phyloP scores from a whole-genome alignment of 2,888 invertebrate genomes.

The Empis livida region DNA sequence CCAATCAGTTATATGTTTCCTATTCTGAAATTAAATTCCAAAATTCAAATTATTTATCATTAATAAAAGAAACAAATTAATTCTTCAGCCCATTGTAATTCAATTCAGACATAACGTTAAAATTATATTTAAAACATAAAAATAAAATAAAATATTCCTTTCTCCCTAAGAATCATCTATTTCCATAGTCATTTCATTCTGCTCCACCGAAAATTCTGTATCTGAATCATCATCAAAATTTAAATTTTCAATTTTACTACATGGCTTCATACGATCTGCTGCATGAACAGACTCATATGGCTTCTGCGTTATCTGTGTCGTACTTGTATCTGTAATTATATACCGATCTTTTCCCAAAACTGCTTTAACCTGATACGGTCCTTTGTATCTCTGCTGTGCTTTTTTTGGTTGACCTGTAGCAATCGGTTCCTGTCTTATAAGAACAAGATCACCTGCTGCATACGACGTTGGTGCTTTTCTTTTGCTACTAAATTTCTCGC shows the following conservation, averaged over 20 bases:
- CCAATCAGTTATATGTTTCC: no score
- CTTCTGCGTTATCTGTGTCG: neutral
- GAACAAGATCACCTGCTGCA: neutral
- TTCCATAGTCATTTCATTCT: neutral
- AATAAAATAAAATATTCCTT: no score
- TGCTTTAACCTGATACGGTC: neutral
- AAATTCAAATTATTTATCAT: no score
- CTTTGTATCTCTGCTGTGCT: neutral
- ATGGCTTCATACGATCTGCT: neutral
- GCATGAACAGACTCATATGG: neutral
- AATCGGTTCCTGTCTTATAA: neutral
- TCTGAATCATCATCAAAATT: neutral
- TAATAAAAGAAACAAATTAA: no score
- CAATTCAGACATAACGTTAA: no score
- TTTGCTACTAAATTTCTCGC: neutral
- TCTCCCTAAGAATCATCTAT: neutral
- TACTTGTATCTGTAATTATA: neutral
- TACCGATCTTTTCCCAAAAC: neutral
- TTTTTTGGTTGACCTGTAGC: slow-evolving; percentile 1
- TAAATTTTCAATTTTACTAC: neutral
- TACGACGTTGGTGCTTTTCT: neutral
- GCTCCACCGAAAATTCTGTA: neutral
- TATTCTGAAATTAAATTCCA: no score
- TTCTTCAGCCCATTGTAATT: no score
- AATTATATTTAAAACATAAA: no score